Percentiles rank a stretch among this genome's conserved stretches.
phyloP scores from a whole-genome alignment of 2,888 invertebrate genomes.

The Lithophane leautieri region DNA sequence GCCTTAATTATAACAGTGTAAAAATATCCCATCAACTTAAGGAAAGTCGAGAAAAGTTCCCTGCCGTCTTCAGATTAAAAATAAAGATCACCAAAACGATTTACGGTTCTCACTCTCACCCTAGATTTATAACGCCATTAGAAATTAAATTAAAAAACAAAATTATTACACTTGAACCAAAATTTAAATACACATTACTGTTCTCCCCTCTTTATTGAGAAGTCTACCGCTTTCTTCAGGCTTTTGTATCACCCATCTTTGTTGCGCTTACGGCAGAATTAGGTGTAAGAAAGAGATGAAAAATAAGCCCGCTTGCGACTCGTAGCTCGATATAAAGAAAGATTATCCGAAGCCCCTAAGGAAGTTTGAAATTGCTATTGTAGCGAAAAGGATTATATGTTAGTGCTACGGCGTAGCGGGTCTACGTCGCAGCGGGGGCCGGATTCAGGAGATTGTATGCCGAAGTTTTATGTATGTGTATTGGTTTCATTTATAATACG shows the following conservation, averaged over 20 bases:
- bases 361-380: constrained; percentile 91
- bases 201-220: constrained; percentile 89
- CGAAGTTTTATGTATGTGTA: constrained; percentile 71
- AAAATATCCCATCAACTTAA: constrained; percentile 33
- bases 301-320: constrained; percentile 79
- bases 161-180: constrained; percentile 89
- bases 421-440: constrained; percentile 80
- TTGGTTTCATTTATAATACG: constrained; percentile 62
- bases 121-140: constrained; percentile 83
- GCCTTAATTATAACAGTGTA: constrained; percentile 8
- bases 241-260: constrained; percentile 73
- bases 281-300: constrained; percentile 73
- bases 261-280: constrained; percentile 61
- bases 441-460: constrained; percentile 79
- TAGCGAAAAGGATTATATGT: constrained; percentile 91
- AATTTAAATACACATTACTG: constrained; percentile 90
- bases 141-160: constrained; percentile 90
- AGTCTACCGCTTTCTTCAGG: constrained; percentile 85
- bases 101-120: constrained; percentile 76
- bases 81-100: constrained; percentile 76
- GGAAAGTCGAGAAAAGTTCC: constrained; percentile 45
- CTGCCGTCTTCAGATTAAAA: constrained; percentile 60
- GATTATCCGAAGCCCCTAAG: constrained; percentile 91
- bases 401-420: constrained; percentile 89
- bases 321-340: constrained; percentile 90